Base-by-base conservation (phyloP, 1,140 invertebrate genomes). In the Mactra quadrangularis region DNA sequence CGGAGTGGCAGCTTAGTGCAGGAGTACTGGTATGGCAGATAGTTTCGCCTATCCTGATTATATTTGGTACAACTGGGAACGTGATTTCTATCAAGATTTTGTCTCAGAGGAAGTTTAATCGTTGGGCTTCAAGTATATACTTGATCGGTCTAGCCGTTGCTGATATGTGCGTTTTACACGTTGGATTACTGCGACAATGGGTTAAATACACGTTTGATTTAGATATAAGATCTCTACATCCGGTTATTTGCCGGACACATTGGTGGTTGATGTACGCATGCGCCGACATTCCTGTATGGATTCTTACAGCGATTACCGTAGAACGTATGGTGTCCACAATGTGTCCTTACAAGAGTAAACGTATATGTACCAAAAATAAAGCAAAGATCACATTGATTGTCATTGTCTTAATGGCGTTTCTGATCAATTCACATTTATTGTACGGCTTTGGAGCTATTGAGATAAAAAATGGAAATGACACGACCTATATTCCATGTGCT, bases 101-200 rank as follows among this genome's bases (percentile, higher is more conserved):
- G 15, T 81, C 66, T 4, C n/a, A 71, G 27, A 17, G 31, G 82
- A 27, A 72, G 47, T 52, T 59, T 19, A 75, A 77, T 70, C 45
- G 47, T 38, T 68, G 50, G 50, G 31, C 75, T 15, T 85, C 72
- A 15, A 85, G 81, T 41, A 57, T 76, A 27, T 88, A 86, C 71
- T 70, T 88, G 6, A 68, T 83, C 7, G 83, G 70, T 2, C 81
- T 89, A 27, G 74, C 88, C 7, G 66, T 86, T 0, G 41, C 66
- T 0, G 88, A 90, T 71, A 66, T 86, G 2, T 15, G 62, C 6
- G 84, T 88, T 3, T 53, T 90, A 1, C 84, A 84, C 57, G 82
- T 87, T n/a, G 89, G 88, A 0, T 85, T 90, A 3, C 76, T 87
- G 11, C 52, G 89, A 13, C 87, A 86, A n/a, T 84, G 83, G 83